Base-by-base conservation (phyloP, 2,113 vertebrate genomes). In the Pelecanus crispus region DNA sequence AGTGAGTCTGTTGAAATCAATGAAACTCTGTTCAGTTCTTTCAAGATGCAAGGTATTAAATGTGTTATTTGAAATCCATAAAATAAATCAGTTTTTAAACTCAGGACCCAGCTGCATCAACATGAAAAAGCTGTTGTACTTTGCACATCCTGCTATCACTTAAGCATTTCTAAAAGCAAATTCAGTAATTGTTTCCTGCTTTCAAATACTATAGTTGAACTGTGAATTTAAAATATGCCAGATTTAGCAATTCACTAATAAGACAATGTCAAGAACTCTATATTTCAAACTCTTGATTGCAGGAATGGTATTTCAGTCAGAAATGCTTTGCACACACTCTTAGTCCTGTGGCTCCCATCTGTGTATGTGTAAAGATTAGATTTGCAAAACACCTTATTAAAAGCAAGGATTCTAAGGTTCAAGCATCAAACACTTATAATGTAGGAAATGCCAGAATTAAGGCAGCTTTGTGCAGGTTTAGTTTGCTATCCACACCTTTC, bases 111-210 rank as follows among this genome's bases (percentile, higher is more conserved):
- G 77, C 67, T 92, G 55, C 47, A 74, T 63, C 68, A 84, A 28
- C 44, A 56, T 63, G 61, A 74, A 88, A 91, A 93, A 74, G 18
- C n/a, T 85, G 62, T 49, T 1, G 0, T 58, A 20, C 25, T 63
- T 86, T 19, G 22, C 47, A 58, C 28, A 28, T 66, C 52, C 29
- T 94, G 17, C 79, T 93, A 19, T 81, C 59, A 62, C 88, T 75
- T 62, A 44, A 24, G 6, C 47, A 36, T 56, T 83, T 90, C 80
- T 86, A 72, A 81, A 92, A 77, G 28, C n/a, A 61, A 91, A 90
- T 83, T 67, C n/a, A 78, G 50, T 93, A 90, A 92, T 86, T 90
- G 38, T 81, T 81, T 93, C 65, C 80, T 86, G 47, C 40, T 94
- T 93, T 79, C 75, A 86, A 86, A 66, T 63, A 42, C 29, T 82